Percentiles rank a stretch among this genome's conserved stretches.
phyloP scores from a whole-genome alignment of 1,140 invertebrate genomes.

The Lutraria rhynchaena region DNA sequence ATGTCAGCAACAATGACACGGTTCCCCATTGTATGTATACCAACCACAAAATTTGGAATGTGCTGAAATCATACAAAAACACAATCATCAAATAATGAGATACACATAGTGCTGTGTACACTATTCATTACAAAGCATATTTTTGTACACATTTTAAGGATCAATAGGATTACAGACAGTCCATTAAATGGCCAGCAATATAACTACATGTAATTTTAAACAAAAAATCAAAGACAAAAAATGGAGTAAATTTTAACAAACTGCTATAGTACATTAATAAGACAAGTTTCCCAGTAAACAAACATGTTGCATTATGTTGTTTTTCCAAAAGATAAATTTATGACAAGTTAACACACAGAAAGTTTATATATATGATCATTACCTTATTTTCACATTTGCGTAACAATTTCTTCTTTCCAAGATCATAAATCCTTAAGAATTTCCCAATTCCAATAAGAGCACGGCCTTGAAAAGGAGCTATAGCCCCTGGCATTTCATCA shows the following conservation, averaged over 20 bases:
- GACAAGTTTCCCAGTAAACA: too few relatives aligned
- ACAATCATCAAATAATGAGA: neutral
- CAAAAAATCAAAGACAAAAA: too few relatives aligned
- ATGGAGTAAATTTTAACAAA: too few relatives aligned
- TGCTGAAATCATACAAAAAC: constrained; percentile 85
- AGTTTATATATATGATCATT: too few relatives aligned
- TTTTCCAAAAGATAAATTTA: too few relatives aligned
- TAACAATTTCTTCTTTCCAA: constrained; percentile 98
- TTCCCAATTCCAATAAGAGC: constrained; percentile 96
- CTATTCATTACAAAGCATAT: too few relatives aligned
- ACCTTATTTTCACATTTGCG: constrained; percentile 99
- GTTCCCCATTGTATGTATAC: constrained; percentile 96
- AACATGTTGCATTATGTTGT: too few relatives aligned
- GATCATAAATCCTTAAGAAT: constrained; percentile 96
- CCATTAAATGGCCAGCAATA: too few relatives aligned
- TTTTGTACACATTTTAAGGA: too few relatives aligned
- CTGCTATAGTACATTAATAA: too few relatives aligned
- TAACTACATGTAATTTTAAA: neutral
- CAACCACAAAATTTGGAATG: constrained; percentile 96
- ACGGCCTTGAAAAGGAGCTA: constrained; percentile 90
- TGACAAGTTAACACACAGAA: too few relatives aligned
- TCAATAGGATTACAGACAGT: too few relatives aligned
- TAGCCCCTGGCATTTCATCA: constrained; percentile 89
- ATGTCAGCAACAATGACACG: constrained; percentile 97
- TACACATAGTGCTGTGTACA: neutral